phyloP scores from a whole-genome alignment of 1,140 invertebrate species.

The Drosophila suzukii region DNA sequence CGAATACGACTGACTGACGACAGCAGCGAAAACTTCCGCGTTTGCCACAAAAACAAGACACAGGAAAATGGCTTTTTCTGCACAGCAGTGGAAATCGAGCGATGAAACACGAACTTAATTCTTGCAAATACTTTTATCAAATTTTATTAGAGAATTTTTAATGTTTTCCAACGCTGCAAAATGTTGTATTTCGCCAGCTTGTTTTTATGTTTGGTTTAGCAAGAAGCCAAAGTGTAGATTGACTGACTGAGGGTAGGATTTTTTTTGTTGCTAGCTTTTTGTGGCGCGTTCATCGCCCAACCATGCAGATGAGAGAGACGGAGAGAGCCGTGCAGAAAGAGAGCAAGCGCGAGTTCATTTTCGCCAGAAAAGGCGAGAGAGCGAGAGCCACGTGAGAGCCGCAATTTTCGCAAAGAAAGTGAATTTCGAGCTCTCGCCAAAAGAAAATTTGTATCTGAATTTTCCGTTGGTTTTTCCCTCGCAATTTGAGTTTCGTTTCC shows the following conservation, averaged over 20 bases:
- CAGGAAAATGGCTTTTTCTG: constrained; percentile 16
- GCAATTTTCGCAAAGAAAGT: constrained; percentile 22
- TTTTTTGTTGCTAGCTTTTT: constrained; percentile 59
- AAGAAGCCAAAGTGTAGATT: constrained; percentile 85
- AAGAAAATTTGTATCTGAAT: constrained; percentile 31
- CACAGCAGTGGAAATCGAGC: constrained; percentile 22
- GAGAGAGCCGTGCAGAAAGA: constrained; percentile 25
- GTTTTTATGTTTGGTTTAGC: constrained; percentile 75
- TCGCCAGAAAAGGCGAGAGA: constrained; percentile 6
- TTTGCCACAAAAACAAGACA: constrained; percentile 37
- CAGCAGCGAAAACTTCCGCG: constrained; percentile 50
- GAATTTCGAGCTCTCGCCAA: constrained; percentile 34
- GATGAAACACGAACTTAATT: constrained; percentile 12
- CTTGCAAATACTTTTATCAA: not conserved
- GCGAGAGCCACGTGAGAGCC: constrained; percentile 41
- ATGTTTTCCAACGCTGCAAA: constrained; percentile 15
- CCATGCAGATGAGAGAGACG: constrained; percentile 53
- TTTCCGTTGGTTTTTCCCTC: constrained; percentile 10
- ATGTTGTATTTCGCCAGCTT: constrained; percentile 33
- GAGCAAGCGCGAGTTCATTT: constrained; percentile 48
- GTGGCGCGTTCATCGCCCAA: constrained; percentile 67
- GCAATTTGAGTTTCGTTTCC: constrained; percentile 15
- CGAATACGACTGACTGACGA: constrained; percentile 49
- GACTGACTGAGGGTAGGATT: constrained; percentile 84
- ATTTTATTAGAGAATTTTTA: constrained; percentile 12